Conservation (phyloP, 2,888 invertebrate genomes). For the Lymantria dispar region DNA sequence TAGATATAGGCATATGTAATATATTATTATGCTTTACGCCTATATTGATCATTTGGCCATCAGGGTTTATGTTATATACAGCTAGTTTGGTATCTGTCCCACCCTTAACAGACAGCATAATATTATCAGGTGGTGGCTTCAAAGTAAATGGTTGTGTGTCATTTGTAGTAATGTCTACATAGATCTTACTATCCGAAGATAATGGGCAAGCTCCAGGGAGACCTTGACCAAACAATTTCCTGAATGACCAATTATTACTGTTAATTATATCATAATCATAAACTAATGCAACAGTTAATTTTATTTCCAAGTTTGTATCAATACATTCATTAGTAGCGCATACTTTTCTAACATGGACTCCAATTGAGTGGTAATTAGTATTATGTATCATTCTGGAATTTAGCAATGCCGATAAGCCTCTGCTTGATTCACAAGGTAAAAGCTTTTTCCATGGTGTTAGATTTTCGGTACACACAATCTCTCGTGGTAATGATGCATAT, state of each 20-base stretch:
- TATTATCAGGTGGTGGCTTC: conserved; percentile 83
- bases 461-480: conserved; percentile 99
- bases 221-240: conserved; percentile 93
- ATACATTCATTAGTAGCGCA: conserved; percentile 85
- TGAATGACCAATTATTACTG: conserved; percentile 91
- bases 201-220: conserved; percentile 92
- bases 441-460: conserved; percentile 99
- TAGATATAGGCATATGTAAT: conserved; percentile 73
- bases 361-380: conserved; percentile 95
- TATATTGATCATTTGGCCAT: conserved; percentile 85
- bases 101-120: conserved; percentile 85
- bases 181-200: conserved; percentile 89
- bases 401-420: conserved; percentile 92
- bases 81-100: conserved; percentile 86
- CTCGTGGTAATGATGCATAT: conserved; percentile 96
- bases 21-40: conserved; percentile 81
- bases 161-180: conserved; percentile 89
- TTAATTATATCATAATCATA: conserved; percentile 89
- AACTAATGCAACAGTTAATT: conserved; percentile 93
- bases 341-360: conserved; percentile 91
- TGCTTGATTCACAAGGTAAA: conserved; percentile 95
- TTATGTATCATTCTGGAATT: conserved; percentile 96
- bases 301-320: conserved; percentile 88
- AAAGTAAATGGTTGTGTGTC: conserved; percentile 84
- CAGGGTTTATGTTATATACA: conserved; percentile 85